Percentiles rank a stretch among this genome's conserved stretches.
These are phyloP conservation scores for Natator depressus DNA, from an alignment of 2,113 vertebrate genomes.

Conservation along the genomic window DNA sequence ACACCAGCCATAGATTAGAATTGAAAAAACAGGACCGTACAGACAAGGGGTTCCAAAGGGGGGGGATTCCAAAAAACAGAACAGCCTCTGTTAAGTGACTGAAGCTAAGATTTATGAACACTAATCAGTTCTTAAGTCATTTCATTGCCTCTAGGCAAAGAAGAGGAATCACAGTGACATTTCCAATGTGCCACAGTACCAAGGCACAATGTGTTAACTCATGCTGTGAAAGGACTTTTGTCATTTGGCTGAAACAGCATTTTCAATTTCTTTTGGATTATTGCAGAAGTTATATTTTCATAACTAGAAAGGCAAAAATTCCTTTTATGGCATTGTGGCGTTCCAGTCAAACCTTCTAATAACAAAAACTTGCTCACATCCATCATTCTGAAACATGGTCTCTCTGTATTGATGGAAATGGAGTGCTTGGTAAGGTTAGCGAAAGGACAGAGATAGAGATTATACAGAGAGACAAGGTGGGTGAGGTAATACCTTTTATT, in stretches of 20 bases:
- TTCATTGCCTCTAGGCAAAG: accelerated
- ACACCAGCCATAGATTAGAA: background rate
- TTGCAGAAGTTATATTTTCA: background rate
- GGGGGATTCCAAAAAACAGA: background rate
- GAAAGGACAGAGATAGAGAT: background rate
- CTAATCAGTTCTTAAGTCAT: background rate
- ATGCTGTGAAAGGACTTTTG: background rate
- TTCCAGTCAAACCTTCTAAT: slow-evolving; percentile 20
- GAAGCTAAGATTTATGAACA: background rate
- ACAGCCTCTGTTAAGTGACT: background rate
- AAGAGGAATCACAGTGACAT: background rate
- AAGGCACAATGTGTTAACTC: background rate
- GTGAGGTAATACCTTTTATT: too few species aligned
- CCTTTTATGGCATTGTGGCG: background rate
- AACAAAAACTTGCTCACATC: background rate
- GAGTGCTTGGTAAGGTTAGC: background rate
- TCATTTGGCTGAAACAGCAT: background rate
- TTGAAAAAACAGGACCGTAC: background rate
- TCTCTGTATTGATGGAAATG: background rate
- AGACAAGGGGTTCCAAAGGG: background rate
- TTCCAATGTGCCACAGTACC: accelerated
- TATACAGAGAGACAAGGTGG: too few species aligned
- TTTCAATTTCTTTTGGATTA: slow-evolving; percentile 1
- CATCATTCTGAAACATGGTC: background rate
- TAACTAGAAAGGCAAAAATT: slow-evolving; percentile 1